Conservation (phyloP, 2,888 invertebrate genomes). For the Anorthoa munda region DNA sequence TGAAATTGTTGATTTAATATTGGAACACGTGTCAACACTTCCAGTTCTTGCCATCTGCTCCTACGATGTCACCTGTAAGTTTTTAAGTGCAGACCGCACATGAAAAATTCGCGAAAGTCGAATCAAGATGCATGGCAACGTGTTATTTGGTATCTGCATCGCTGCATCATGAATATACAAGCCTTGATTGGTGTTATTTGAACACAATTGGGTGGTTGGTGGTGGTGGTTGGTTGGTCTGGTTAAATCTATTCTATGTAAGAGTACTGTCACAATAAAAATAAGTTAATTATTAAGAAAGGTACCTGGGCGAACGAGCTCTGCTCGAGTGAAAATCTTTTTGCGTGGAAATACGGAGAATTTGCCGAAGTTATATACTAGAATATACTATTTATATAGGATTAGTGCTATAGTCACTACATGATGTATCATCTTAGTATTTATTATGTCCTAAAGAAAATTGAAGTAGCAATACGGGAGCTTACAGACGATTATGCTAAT, state of each 20-base stretch:
- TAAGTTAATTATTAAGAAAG: too few species aligned
- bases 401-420: conserved; percentile 9
- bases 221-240: conserved; percentile 16
- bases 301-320: too few species aligned
- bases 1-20: conserved; percentile 65
- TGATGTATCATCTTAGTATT: conserved; percentile 28
- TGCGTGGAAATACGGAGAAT: too few species aligned
- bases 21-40: conserved; percentile 72
- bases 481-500: conserved; percentile 52
- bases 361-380: too few species aligned
- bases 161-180: conserved; percentile 58
- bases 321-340: too few species aligned
- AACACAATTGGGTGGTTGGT: too few species aligned
- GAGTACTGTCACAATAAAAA: too few species aligned
- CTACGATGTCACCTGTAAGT: conserved; percentile 64
- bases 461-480: conserved; percentile 34
- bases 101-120: conserved; percentile 66
- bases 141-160: conserved; percentile 57
- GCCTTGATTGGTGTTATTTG: conserved; percentile 48
- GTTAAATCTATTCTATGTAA: conserved; percentile 8
- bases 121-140: conserved; percentile 54
- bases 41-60: conserved; percentile 72
- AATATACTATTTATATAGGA: conserved; percentile 1
- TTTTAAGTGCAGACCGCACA: conserved; percentile 62
- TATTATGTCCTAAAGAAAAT: conserved; percentile 24